Conservation (phyloP, 2,113 vertebrate genomes). For the Lutjanus erythropterus region DNA sequence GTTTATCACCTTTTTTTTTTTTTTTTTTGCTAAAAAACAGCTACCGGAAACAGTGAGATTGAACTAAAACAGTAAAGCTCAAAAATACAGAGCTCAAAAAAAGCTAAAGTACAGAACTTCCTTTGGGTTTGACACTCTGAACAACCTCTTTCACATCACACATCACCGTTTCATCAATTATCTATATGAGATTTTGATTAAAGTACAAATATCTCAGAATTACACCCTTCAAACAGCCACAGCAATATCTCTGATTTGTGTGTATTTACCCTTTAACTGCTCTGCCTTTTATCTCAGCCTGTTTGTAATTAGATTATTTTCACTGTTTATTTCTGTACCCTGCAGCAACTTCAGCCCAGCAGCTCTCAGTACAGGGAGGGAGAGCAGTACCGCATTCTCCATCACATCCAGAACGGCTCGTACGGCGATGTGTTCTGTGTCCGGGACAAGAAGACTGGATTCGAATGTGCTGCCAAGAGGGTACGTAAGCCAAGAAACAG, state of each 20-base stretch:
- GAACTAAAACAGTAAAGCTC: too few relatives aligned
- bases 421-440: conserved; percentile 95
- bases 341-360: conserved; percentile 83
- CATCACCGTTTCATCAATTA: too few relatives aligned
- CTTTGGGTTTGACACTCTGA: too few relatives aligned
- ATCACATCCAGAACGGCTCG: conserved; percentile 91
- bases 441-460: conserved; percentile 90
- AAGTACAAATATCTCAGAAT: too few relatives aligned
- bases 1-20: too few relatives aligned
- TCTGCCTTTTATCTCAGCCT: background rate
- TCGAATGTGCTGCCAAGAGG: conserved; percentile 95
- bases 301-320: background rate
- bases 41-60: too few relatives aligned
- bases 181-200: too few relatives aligned
- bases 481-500: conserved; percentile 77
- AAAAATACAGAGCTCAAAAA: background rate
- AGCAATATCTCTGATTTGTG: background rate
- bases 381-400: conserved; percentile 88
- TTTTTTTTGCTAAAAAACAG: too few relatives aligned
- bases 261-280: background rate
- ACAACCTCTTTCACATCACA: too few relatives aligned
- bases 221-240: too few relatives aligned
- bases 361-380: conserved; percentile 90
- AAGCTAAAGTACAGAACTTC: background rate
- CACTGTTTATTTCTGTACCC: conserved; percentile 11